Conservation (phyloP, 1,140 invertebrate species). For the Zaprionus tsacasi region DNA sequence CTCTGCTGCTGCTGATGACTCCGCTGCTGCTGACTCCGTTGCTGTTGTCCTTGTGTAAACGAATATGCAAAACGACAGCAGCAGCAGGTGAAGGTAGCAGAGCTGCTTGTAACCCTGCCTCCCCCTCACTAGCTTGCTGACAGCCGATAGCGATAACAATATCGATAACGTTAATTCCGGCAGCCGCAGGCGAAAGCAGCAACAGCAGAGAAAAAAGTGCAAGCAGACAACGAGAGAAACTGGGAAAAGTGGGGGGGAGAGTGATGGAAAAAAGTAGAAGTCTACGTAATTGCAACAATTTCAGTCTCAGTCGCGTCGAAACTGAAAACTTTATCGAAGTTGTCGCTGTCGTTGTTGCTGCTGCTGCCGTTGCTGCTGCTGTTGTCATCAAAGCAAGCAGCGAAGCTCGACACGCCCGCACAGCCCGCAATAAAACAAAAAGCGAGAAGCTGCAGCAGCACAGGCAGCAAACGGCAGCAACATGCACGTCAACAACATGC, state of each 20-base stretch:
- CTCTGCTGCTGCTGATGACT: slow-evolving; percentile 25
- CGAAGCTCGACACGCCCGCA: slow-evolving; percentile 57
- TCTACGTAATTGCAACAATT: slow-evolving; percentile 70
- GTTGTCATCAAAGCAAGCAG: slow-evolving; percentile 43
- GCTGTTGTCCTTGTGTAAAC: slow-evolving; percentile 52
- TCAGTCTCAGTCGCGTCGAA: slow-evolving; percentile 50
- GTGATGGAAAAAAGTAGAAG: slow-evolving; percentile 31
- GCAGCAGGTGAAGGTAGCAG: slow-evolving; percentile 12
- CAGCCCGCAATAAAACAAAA: slow-evolving; percentile 71
- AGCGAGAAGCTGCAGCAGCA: slow-evolving; percentile 19
- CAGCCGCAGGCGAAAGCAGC: slow-evolving; percentile 16
- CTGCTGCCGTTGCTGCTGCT: neutral
- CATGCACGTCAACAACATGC: slow-evolving; percentile 75
- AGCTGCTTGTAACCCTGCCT: neutral
- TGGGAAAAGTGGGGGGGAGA: neutral
- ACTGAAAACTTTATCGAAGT: slow-evolving; percentile 69
- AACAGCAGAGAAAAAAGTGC: slow-evolving; percentile 25
- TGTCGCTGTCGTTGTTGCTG: neutral
- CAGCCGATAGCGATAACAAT: slow-evolving; percentile 45
- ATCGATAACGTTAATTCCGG: slow-evolving; percentile 36
- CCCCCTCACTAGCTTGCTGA: slow-evolving; percentile 23
- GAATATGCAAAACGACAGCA: slow-evolving; percentile 49
- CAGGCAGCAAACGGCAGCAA: slow-evolving; percentile 47
- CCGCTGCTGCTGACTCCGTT: slow-evolving; percentile 20
- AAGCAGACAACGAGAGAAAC: slow-evolving; percentile 24